Base-by-base conservation (phyloP, 2,888 invertebrate species). In the Drosophila helvetica region DNA sequence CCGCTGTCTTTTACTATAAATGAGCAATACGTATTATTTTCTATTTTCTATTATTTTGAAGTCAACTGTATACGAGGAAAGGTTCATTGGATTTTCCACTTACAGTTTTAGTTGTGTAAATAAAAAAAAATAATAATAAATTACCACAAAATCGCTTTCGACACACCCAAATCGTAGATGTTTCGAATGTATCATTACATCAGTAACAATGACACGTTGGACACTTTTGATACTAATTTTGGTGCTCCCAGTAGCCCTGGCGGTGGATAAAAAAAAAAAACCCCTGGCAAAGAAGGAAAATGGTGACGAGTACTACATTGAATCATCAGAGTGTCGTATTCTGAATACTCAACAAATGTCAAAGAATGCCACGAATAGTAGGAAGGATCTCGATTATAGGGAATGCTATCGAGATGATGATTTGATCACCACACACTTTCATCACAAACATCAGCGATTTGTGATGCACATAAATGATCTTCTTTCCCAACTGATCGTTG, bases 371-470 rank as follows among this genome's bases (percentile, higher is more conserved):
- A 47, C 10, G 12, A 19, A 4, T 6, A 47, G 48, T 9, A 9
- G 10, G 15, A 3, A 10, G 0, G 3, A 17, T n/a, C 1, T 8
- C 7, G 22, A 45, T 1, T 2, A 17, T 15, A 17, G 8, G 3
- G 17, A 19, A 1, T 67, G 67, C 33, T 27, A 19, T 1, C 22
- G 9, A 2, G 55, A 60, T 22, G 15, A 58, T 17, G 52, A 46
- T 12, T 46, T 68, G 2, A 65, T 69, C 0, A 57, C 33, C 12
- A 9, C 64, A 17, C 5, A 55, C 0, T 78, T 61, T 22, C 61
- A 75, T 9, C 59, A 66, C 10, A 61, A 75, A 8, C n/a, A 50
- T 2, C 67, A 66, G 9, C 55, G 33, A 15, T 78, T 74, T 48
- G 33, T 43, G 3, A 38, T 78, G 12, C 51, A 61, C 6, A 53